Evolutionary conservation across 2,113 vertebrate genomes (phyloP).

Genomic region (Sitta europaea): DNA sequence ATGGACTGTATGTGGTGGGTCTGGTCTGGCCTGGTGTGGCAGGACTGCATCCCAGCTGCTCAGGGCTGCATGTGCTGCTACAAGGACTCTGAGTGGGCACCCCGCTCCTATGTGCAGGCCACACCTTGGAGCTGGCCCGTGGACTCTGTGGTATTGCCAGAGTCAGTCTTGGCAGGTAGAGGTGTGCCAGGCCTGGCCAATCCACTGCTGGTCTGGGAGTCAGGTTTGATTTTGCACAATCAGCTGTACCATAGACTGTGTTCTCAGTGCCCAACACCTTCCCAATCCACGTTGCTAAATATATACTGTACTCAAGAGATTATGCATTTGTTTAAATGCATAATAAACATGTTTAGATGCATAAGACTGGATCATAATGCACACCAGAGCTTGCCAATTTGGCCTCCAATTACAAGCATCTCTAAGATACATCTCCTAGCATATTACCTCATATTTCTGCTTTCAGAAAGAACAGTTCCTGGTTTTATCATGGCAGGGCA

Average conservation of each 20-base stretch:
- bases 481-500: neutral
- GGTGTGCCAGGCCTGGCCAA: neutral
- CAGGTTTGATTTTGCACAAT: neutral
- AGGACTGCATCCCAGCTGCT: accelerated
- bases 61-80: accelerated
- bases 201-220: neutral
- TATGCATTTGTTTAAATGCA: constrained; percentile 59
- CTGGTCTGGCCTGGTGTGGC: accelerated
- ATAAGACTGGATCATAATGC: constrained; percentile 21
- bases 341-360: constrained; percentile 50
- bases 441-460: neutral
- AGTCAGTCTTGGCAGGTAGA: neutral
- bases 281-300: neutral
- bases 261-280: constrained; percentile 17
- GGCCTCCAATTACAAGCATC: constrained; percentile 2
- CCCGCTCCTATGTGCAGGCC: neutral
- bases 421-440: neutral
- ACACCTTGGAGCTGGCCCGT: accelerated
- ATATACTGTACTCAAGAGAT: constrained; percentile 23
- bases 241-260: neutral
- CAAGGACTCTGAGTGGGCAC: neutral
- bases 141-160: accelerated
- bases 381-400: neutral
- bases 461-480: neutral
- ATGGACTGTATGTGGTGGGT: accelerated